A percentile compares a stretch with the other conserved stretches of the same genome.
phyloP scores from a whole-genome alignment of 2,888 invertebrate species.

The Aethes cnicana region DNA sequence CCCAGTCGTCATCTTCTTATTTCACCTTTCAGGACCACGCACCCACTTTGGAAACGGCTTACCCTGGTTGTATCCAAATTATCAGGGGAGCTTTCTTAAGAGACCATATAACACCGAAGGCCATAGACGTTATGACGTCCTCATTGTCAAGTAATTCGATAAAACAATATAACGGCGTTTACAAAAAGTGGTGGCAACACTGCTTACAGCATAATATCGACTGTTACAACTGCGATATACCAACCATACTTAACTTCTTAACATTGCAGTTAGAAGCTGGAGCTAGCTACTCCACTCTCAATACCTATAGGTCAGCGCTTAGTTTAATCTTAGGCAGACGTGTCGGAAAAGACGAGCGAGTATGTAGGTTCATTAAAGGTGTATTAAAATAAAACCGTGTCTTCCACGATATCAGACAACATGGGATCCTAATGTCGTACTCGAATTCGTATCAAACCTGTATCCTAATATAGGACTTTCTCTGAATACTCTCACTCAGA shows the following conservation, averaged over 20 bases:
- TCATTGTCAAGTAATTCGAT: background rate
- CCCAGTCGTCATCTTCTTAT: background rate
- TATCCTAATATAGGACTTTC: background rate
- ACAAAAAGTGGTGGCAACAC: slow-evolving; percentile 19
- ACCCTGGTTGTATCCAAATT: slow-evolving; percentile 9
- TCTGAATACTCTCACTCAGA: slow-evolving; percentile 1
- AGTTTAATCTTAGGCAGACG: background rate
- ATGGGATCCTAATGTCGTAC: background rate
- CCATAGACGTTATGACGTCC: background rate
- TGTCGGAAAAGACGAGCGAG: background rate
- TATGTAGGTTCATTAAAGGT: background rate
- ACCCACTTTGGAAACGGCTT: slow-evolving; percentile 2
- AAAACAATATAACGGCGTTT: slow-evolving; percentile 18
- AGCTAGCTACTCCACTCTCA: background rate
- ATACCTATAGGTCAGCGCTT: background rate
- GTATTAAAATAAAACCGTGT: slow-evolving; percentile 4
- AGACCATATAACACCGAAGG: background rate
- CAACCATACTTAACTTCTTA: background rate
- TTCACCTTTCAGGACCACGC: slow-evolving; percentile 8
- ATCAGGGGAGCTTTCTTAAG: slow-evolving; percentile 1
- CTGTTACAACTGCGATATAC: background rate
- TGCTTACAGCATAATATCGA: background rate
- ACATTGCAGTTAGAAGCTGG: background rate
- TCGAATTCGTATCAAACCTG: background rate
- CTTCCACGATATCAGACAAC: slow-evolving; percentile 11